Base-by-base conservation (phyloP, 2,113 vertebrate genomes). In the Neodontobutis hainanensis region DNA sequence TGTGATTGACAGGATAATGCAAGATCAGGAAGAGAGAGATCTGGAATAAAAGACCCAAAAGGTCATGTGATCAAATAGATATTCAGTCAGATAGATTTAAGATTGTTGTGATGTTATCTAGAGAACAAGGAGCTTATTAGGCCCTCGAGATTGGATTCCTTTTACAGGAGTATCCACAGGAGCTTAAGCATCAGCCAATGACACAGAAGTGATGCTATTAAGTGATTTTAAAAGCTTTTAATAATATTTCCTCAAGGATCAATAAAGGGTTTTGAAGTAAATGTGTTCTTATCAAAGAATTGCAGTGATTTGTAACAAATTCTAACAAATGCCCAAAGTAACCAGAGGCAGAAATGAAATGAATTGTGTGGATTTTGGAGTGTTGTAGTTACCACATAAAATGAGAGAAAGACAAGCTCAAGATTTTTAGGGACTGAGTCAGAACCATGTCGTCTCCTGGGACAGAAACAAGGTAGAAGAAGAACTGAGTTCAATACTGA, bases 1-100 rank as follows among this genome's bases (percentile, higher is more conserved):
- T 46, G 68, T 69, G 76, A 84, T 44, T 74, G 78, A 65, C 72
- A 47, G 67, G 63, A 0, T 48, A 56, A 70, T 46, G 52, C 35
- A 1, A 36, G 51, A 49, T 52, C 32, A 42, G 5, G 34, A 49
- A 34, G 47, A 19, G 1, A 11, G 8, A 2, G n/a, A 40, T 12
- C 11, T 11, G 6, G 2, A 16, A 19, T 9, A 35, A 49, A 43
- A 16, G n/a, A 8, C 11, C n/a, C 15, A 19, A 32, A 27, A 10
- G 49, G 44, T 45, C 27, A 65, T 48, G 16, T 9, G n/a, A 32
- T 59, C 10, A 55, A 57, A 60, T 9, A 40, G 53, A 56, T 56
- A 38, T 6, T 3, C 8, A 8, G 8, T 5, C 11, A 15, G 53
- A 36, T 56, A 40, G 53, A 36, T 3, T 36, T 34, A 55, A 35